phyloP scores from a whole-genome alignment of 37 sponge, comb jelly and placozoan species.

The Mnemiopsis leidyi region DNA sequence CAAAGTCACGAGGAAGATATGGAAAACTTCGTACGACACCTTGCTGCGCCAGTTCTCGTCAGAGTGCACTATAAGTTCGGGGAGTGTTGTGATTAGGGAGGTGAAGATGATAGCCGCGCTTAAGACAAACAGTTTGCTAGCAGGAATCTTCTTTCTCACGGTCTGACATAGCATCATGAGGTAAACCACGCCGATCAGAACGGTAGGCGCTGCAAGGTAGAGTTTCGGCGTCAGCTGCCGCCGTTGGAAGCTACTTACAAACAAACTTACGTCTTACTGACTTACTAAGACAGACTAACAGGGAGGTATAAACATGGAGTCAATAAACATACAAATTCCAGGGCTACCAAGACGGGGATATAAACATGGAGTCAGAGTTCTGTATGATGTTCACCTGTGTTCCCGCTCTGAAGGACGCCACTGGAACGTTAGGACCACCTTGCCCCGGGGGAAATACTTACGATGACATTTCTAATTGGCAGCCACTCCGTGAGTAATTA shows the following conservation, averaged over 20 bases:
- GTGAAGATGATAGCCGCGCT: not conserved
- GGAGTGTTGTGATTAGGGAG: not conserved
- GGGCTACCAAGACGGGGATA: slow-evolving; percentile 7
- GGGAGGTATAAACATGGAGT: too few species aligned
- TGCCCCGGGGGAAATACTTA: slow-evolving; percentile 49
- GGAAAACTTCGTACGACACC: not conserved
- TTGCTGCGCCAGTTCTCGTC: not conserved
- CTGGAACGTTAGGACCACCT: not conserved
- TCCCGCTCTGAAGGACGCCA: not conserved
- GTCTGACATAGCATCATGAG: not conserved
- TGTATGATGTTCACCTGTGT: slow-evolving; percentile 57
- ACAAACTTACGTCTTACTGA: too few species aligned
- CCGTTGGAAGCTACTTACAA: too few species aligned
- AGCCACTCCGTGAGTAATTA: slow-evolving; percentile 18
- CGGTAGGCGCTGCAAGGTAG: not conserved
- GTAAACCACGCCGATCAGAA: not conserved
- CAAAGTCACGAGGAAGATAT: not conserved
- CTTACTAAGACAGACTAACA: too few species aligned
- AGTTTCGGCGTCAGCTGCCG: not conserved
- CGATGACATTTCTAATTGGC: not conserved
- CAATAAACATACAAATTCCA: too few species aligned
- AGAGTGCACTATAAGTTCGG: not conserved
- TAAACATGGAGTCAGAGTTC: not conserved
- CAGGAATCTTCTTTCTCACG: not conserved
- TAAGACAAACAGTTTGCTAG: not conserved